These are phyloP conservation scores for Amorpha juglandis DNA, from an alignment of 2,888 invertebrate genomes.

Conservation along the genomic window DNA sequence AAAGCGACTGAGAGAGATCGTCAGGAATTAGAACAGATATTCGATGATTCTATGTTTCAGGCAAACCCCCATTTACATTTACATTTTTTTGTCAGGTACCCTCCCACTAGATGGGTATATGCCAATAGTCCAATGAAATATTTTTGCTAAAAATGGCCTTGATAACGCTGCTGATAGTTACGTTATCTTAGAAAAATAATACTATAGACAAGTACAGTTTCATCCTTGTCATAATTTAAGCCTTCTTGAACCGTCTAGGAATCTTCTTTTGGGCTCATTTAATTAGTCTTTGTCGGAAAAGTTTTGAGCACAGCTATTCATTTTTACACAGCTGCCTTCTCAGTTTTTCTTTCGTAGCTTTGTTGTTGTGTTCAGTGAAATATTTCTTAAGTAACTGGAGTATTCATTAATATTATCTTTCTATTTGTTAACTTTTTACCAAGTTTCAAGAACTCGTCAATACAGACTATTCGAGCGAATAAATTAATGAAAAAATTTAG, in stretches of 20 bases:
- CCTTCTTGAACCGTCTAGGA: slow-evolving; percentile 6
- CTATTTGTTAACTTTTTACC: neutral
- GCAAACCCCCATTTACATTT: too few relatives aligned
- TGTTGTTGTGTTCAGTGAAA: slow-evolving; percentile 7
- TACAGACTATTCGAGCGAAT: neutral
- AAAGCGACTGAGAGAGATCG: too few relatives aligned
- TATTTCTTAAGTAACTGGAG: slow-evolving; percentile 8
- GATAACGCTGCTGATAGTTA: too few relatives aligned
- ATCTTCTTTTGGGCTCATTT: slow-evolving; percentile 18
- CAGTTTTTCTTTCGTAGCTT: slow-evolving; percentile 1
- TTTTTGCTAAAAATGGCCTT: too few relatives aligned
- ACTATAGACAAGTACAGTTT: neutral
- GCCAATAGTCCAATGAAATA: too few relatives aligned
- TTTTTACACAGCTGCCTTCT: slow-evolving; percentile 17
- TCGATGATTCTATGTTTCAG: too few relatives aligned
- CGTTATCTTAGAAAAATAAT: too few relatives aligned
- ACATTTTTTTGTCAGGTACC: too few relatives aligned
- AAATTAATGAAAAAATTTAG: neutral
- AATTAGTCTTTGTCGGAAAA: slow-evolving; percentile 20
- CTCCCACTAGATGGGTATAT: too few relatives aligned
- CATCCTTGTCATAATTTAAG: slow-evolving; percentile 8
- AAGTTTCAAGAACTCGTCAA: neutral
- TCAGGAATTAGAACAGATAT: too few relatives aligned
- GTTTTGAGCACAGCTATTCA: slow-evolving; percentile 18
- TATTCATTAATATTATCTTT: neutral